Base-by-base conservation (phyloP, 2,797 vertebrate genomes). In the Rhinella marina region DNA sequence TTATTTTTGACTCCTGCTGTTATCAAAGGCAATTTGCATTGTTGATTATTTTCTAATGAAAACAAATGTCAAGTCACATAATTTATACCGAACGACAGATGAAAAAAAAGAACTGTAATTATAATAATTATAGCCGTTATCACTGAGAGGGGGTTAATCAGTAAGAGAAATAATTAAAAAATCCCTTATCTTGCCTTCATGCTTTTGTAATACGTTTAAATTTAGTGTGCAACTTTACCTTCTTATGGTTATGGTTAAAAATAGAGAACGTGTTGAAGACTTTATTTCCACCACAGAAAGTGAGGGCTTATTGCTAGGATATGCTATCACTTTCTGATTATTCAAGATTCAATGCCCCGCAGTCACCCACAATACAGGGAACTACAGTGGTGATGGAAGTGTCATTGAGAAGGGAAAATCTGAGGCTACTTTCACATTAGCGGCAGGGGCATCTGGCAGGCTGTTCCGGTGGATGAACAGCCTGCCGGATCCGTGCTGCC, bases 11-110 rank as follows among this genome's bases (percentile, higher is more conserved):
- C 62, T 79, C 87, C 81, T 84, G 82, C 82, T 84, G 81, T 68
- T 84, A 59, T 80, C 23, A 88, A 79, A 88, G 78, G 62, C 54
- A 70, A 84, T 88, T 83, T 84, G 59, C 29, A 78, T 83, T 83
- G 72, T 88, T 84, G 81, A 77, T 88, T 78, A 32, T 88, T 84
- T 87, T 83, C 50, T 83, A 83, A 68, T 88, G 86, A 76, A 88
- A 77, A 82, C 81, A 82, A 82, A 75, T 82, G 86, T 87, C 86
- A 87, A 78, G 72, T 64, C 32, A 41, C 14, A 79, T 41, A 66
- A 88, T 75, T 78, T 78, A 84, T 84, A 59, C 48, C 59, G 23
- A 88, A 70, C 41, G 61, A 50, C 59, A 88, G 41, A 80, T 80
- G 25, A 79, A 77, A 88, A 41, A 41, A 41, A 41, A 5, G 16